Evolutionary conservation across 2,113 vertebrate genomes (phyloP).

Genomic region (Chamaetylas fuelleborni): DNA sequence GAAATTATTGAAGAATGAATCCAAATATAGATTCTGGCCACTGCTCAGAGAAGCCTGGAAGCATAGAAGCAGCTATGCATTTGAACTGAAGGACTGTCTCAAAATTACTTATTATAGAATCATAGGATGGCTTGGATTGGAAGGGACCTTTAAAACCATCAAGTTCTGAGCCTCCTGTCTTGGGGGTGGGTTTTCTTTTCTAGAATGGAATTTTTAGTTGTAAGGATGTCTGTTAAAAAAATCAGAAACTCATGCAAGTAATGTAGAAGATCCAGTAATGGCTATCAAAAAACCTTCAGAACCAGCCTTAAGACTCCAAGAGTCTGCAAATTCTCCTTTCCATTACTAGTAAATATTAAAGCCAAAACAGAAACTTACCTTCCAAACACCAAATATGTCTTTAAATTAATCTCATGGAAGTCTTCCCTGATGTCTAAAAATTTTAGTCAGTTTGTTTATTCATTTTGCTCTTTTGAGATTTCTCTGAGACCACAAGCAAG

Average conservation of each 20-base stretch:
- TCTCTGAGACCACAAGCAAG: neutral
- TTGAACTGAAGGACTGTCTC: neutral
- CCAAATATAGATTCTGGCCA: neutral
- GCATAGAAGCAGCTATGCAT: neutral
- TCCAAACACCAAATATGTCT: neutral
- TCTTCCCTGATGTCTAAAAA: neutral
- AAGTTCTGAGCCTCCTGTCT: neutral
- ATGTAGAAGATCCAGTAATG: neutral
- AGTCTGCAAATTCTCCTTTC: neutral
- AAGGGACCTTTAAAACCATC: neutral
- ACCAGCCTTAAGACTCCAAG: neutral
- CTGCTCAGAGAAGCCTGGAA: neutral
- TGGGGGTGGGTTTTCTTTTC: neutral
- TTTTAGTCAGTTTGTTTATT: neutral
- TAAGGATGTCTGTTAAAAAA: neutral
- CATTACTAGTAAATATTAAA: neutral
- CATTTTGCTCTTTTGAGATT: neutral
- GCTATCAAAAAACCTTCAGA: neutral
- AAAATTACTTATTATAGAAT: neutral
- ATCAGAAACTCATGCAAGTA: neutral
- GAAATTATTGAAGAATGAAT: neutral
- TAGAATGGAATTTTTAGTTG: neutral
- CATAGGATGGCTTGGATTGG: neutral
- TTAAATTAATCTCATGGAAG: neutral
- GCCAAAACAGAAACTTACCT: neutral